phyloP scores from a whole-genome alignment of 2,113 vertebrate species.

The Clarias batrachus region DNA sequence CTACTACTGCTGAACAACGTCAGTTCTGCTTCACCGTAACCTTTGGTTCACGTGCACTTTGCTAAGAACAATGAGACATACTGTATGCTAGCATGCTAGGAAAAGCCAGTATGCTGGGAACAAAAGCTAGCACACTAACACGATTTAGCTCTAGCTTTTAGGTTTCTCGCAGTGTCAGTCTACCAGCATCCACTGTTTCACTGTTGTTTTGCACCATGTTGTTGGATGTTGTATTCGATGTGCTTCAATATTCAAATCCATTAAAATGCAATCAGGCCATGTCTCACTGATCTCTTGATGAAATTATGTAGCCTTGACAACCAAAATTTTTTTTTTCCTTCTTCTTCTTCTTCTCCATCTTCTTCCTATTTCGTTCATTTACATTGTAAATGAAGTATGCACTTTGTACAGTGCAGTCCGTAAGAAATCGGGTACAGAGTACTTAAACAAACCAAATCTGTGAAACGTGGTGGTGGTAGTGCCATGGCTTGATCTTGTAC shows the following conservation, averaged over 20 bases:
- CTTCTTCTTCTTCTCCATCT: background rate
- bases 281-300: conserved; percentile 21
- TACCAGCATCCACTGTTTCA: background rate
- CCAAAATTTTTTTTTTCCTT: conserved; percentile 11
- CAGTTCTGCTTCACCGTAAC: background rate
- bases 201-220: background rate
- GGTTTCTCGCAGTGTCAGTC: background rate
- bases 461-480: conserved; percentile 14
- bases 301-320: conserved; percentile 42
- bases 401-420: conserved; percentile 17
- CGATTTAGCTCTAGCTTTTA: background rate
- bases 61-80: background rate
- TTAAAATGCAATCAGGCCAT: conserved; percentile 25
- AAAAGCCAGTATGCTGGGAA: background rate
- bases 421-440: conserved; percentile 1
- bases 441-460: background rate
- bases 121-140: background rate
- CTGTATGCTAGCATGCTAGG: background rate
- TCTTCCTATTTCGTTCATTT: conserved; percentile 16
- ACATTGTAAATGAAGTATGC: conserved; percentile 10
- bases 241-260: conserved; percentile 20
- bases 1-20: background rate
- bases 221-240: conserved; percentile 31
- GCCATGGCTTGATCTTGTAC: background rate
- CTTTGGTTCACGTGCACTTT: background rate